phyloP scores from a whole-genome alignment of 2,797 vertebrate species.

The Decapterus maruadsi region DNA sequence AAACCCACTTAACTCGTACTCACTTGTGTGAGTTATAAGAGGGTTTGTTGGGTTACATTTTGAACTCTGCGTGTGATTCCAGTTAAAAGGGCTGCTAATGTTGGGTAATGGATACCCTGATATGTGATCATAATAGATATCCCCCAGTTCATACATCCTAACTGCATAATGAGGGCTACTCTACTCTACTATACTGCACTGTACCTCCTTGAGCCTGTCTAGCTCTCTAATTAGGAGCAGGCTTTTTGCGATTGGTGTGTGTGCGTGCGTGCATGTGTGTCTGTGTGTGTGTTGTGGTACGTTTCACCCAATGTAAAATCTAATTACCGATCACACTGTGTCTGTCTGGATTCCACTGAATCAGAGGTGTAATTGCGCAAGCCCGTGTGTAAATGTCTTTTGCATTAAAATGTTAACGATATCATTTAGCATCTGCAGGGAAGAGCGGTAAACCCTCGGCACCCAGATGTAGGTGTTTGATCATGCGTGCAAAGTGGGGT shows the following conservation, averaged over 20 bases:
- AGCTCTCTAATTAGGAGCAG: conserved; percentile 84
- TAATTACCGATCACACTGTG: conserved; percentile 86
- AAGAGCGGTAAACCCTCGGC: conserved; percentile 74
- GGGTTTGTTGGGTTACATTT: conserved; percentile 72
- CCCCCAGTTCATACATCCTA: conserved; percentile 78
- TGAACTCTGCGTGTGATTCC: conserved; percentile 69
- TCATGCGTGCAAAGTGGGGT: conserved; percentile 81
- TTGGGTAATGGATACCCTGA: conserved; percentile 80
- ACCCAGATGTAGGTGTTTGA: conserved; percentile 83
- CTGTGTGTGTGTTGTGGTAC: conserved; percentile 45
- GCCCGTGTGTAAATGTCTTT: conserved; percentile 82
- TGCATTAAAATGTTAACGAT: conserved; percentile 87
- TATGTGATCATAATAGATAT: conserved; percentile 83
- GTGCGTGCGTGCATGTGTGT: conserved; percentile 29
- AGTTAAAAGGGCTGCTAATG: conserved; percentile 80
- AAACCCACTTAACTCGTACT: conserved; percentile 69
- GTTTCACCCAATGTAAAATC: conserved; percentile 83
- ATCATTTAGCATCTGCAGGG: conserved; percentile 84
- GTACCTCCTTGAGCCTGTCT: conserved; percentile 79
- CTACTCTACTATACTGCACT: conserved; percentile 76
- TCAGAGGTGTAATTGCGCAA: conserved; percentile 85
- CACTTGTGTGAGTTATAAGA: conserved; percentile 65
- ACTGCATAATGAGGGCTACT: conserved; percentile 84
- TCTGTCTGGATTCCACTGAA: conserved; percentile 84
- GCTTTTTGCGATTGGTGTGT: conserved; percentile 72